Conservation (phyloP, 2,888 invertebrate genomes). For the Drosophila pegasa region DNA sequence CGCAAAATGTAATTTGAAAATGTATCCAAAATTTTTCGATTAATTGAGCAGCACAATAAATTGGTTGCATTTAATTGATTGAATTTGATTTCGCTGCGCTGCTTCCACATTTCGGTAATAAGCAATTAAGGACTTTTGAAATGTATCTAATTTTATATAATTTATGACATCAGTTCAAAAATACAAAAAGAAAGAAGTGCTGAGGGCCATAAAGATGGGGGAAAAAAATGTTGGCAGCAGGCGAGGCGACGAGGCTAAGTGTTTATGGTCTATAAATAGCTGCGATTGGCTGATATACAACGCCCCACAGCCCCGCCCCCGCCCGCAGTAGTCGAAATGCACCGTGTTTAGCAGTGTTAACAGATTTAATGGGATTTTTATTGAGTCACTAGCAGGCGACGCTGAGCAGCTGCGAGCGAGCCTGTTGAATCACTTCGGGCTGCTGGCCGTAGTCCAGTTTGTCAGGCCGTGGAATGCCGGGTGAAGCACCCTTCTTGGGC, state of each 20-base stretch:
- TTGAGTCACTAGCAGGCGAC: constrained; percentile 63
- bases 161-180: constrained; percentile 43
- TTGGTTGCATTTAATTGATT: neutral
- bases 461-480: constrained; percentile 15
- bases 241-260: constrained; percentile 12
- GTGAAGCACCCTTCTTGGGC: constrained; percentile 61
- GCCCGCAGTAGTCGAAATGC: constrained; percentile 37
- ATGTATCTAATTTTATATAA: constrained; percentile 19
- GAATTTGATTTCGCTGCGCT: neutral
- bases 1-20: no score
- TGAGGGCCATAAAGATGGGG: constrained; percentile 18
- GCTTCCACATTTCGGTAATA: constrained; percentile 10
- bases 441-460: constrained; percentile 18
- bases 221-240: constrained; percentile 19
- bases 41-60: constrained; percentile 31
- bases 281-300: constrained; percentile 28
- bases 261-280: constrained; percentile 60
- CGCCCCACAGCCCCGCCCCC: neutral
- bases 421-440: constrained; percentile 48
- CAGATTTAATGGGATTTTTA: constrained; percentile 58
- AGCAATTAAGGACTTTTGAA: constrained; percentile 28
- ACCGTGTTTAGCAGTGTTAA: constrained; percentile 52
- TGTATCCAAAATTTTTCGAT: constrained; percentile 1
- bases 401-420: constrained; percentile 15
- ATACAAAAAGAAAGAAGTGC: constrained; percentile 7